These are phyloP conservation scores for Drosophila emarginata DNA, from an alignment of 2,888 invertebrate species.

Conservation along the genomic window DNA sequence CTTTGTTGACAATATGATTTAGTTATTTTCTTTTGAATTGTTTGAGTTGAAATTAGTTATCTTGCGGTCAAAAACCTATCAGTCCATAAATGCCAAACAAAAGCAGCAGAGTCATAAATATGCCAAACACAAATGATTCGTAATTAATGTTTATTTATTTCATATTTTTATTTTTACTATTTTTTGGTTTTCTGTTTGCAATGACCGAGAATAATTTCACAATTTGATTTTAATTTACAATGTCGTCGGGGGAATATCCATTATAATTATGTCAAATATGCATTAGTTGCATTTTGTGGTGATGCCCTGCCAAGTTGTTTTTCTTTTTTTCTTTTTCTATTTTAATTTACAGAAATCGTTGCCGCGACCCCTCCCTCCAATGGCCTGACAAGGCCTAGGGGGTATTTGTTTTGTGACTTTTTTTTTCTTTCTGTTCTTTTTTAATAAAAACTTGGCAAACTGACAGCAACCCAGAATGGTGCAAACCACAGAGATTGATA, in stretches of 20 bases:
- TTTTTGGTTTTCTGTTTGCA: neutral
- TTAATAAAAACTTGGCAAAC: constrained; percentile 73
- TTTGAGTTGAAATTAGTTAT: neutral
- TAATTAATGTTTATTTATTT: neutral
- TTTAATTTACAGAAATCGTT: constrained; percentile 54
- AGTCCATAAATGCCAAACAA: neutral
- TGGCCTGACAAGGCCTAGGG: constrained; percentile 37
- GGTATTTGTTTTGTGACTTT: constrained; percentile 54
- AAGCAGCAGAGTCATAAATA: neutral
- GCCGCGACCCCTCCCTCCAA: constrained; percentile 20
- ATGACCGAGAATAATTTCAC: constrained; percentile 27
- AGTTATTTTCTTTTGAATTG: neutral
- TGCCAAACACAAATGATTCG: neutral
- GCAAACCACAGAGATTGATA: neutral
- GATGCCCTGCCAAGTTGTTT: constrained; percentile 25
- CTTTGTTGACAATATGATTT: neutral
- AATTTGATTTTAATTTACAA: constrained; percentile 61
- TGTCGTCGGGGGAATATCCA: constrained; percentile 33
- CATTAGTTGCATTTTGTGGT: constrained; percentile 35
- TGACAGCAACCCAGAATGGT: constrained; percentile 51
- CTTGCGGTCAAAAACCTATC: neutral
- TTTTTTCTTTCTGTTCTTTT: constrained; percentile 50
- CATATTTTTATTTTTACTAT: no score
- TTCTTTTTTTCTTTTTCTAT: constrained; percentile 37
- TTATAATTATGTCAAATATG: constrained; percentile 64